These are phyloP conservation scores for Odontomachus brunneus DNA, from an alignment of 1,140 invertebrate species.

Conservation along the genomic window DNA sequence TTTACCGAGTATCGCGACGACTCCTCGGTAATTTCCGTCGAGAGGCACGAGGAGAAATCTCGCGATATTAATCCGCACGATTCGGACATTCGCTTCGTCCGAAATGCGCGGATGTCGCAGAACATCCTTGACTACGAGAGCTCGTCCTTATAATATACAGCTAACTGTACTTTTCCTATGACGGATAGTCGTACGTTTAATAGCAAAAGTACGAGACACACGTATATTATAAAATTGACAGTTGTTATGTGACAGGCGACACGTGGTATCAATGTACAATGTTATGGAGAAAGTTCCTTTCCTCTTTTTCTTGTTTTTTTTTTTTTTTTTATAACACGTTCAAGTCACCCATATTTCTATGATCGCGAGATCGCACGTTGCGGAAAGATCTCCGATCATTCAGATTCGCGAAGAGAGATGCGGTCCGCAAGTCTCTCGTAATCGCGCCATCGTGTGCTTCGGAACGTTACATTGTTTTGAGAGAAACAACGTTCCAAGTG, in stretches of 20 bases:
- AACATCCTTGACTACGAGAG: not conserved
- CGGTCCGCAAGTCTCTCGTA: no score
- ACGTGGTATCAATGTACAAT: slow-evolving; percentile 40
- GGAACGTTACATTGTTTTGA: no score
- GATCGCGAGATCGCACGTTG: slow-evolving; percentile 42
- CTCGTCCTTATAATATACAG: slow-evolving; percentile 12
- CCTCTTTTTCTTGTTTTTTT: not conserved
- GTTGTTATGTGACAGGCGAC: slow-evolving; percentile 37
- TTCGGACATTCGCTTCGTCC: not conserved
- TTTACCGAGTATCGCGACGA: not conserved
- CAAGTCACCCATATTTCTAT: not conserved
- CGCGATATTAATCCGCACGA: slow-evolving; percentile 14
- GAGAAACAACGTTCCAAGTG: no score
- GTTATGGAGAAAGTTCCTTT: not conserved
- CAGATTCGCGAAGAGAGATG: slow-evolving; percentile 9
- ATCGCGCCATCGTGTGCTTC: no score
- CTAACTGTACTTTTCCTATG: slow-evolving; percentile 33
- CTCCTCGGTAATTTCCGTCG: not conserved
- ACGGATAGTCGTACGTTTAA: slow-evolving; percentile 49
- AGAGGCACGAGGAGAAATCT: not conserved
- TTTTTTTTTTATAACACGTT: slow-evolving; percentile 10
- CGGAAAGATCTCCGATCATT: slow-evolving; percentile 3
- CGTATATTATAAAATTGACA: slow-evolving; percentile 67
- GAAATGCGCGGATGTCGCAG: not conserved
- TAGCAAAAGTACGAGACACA: slow-evolving; percentile 49